Conservation (phyloP, 2,888 invertebrate genomes). For the Andrena fulva region DNA sequence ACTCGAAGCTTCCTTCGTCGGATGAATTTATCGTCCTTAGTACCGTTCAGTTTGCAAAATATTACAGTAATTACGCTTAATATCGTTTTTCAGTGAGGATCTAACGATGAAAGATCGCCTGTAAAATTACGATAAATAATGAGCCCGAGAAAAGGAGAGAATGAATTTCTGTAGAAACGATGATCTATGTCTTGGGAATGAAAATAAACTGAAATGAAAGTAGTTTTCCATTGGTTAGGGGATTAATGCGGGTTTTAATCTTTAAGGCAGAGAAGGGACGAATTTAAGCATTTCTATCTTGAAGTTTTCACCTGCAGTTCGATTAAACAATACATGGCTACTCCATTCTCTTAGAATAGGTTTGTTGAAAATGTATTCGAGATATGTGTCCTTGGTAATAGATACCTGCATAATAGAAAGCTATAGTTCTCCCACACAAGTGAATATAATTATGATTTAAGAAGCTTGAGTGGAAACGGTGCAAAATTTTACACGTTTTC, state of each 20-base stretch:
- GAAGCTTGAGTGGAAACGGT: too few relatives aligned
- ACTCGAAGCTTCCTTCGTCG: conserved; percentile 2
- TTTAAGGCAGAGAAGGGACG: background rate
- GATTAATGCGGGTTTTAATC: background rate
- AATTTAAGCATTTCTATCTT: background rate
- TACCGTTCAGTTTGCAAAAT: conserved; percentile 31
- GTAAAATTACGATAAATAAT: conserved; percentile 53
- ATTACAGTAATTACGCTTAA: conserved; percentile 50
- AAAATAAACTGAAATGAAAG: conserved; percentile 32
- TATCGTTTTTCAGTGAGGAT: conserved; percentile 37
- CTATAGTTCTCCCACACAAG: too few relatives aligned
- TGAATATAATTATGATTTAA: too few relatives aligned
- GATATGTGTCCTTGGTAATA: too few relatives aligned
- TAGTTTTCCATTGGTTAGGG: background rate
- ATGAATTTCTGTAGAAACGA: conserved; percentile 34
- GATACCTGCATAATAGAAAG: too few relatives aligned
- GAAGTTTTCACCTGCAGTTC: too few relatives aligned
- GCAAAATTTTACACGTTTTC: too few relatives aligned
- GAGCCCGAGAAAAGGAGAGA: background rate
- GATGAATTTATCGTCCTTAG: conserved; percentile 32
- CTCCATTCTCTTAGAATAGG: too few relatives aligned
- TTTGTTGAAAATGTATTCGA: too few relatives aligned
- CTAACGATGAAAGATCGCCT: conserved; percentile 48
- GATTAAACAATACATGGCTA: too few relatives aligned
- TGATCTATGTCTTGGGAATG: conserved; percentile 39